phyloP scores from a whole-genome alignment of 2,888 invertebrate genomes.

The Notocelia uddmanniana region DNA sequence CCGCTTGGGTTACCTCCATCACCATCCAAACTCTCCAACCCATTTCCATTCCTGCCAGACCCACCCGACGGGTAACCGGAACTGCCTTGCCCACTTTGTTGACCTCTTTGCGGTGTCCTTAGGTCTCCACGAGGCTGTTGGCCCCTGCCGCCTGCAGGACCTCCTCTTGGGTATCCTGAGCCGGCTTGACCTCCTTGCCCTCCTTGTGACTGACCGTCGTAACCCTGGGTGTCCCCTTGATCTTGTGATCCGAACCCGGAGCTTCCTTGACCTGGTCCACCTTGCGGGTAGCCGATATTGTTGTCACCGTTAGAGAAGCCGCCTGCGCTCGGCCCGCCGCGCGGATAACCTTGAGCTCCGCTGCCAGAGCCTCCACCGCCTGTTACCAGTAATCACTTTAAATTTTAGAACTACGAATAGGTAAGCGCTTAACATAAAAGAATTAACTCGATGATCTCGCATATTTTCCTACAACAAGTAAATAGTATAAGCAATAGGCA shows the following conservation, averaged over 20 bases:
- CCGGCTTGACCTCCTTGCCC: constrained; percentile 49
- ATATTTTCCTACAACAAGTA: background rate
- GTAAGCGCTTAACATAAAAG: background rate
- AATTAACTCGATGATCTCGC: background rate
- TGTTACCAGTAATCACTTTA: background rate
- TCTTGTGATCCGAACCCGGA: constrained; percentile 48
- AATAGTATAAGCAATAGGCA: no score
- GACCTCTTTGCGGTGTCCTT: constrained; percentile 41
- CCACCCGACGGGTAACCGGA: constrained; percentile 63
- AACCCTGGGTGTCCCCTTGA: constrained; percentile 48
- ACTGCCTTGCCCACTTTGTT: constrained; percentile 48
- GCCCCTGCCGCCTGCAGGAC: constrained; percentile 47
- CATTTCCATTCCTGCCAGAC: constrained; percentile 49
- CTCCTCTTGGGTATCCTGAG: constrained; percentile 51
- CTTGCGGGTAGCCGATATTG: constrained; percentile 55
- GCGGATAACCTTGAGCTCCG: constrained; percentile 48
- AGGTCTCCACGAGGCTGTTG: constrained; percentile 41
- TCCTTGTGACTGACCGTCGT: constrained; percentile 47
- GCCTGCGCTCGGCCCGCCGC: constrained; percentile 52
- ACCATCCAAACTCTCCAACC: constrained; percentile 46
- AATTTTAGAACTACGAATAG: background rate
- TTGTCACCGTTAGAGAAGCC: constrained; percentile 56
- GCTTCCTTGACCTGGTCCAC: constrained; percentile 51
- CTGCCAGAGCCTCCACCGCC: constrained; percentile 28
- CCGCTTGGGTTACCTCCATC: constrained; percentile 59